Percentiles rank a stretch among this genome's conserved stretches.
Evolutionary conservation across 2,888 invertebrate species (phyloP).

Genomic region (Ichneumon xanthorius): DNA sequence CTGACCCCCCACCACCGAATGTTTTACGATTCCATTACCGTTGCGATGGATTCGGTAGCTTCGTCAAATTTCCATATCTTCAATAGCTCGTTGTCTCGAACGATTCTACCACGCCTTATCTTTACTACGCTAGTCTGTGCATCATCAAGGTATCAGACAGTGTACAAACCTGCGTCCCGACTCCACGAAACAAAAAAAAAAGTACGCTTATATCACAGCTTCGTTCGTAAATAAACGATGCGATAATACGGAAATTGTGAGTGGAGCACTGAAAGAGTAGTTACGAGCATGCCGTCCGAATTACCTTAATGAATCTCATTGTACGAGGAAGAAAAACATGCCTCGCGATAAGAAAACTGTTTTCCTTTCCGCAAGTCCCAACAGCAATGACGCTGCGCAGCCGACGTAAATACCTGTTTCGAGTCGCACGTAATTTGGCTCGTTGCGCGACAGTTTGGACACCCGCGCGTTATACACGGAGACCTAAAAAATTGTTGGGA

Average conservation of each 20-base stretch:
- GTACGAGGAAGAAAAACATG: not conserved
- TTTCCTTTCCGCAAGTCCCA: not conserved
- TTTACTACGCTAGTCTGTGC: too few species aligned
- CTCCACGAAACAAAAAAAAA: too few species aligned
- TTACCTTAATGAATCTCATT: not conserved
- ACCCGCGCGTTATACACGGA: slow-evolving; percentile 20
- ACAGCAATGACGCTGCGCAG: not conserved
- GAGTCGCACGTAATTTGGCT: slow-evolving; percentile 26
- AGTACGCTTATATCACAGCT: not conserved
- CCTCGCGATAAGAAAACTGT: not conserved
- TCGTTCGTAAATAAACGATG: not conserved
- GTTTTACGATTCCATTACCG: not conserved
- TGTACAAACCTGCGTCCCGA: too few species aligned
- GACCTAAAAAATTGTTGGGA: not conserved
- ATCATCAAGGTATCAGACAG: too few species aligned
- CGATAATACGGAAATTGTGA: not conserved
- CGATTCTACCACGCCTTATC: too few species aligned
- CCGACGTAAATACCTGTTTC: slow-evolving; percentile 40
- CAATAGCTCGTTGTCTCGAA: too few species aligned
- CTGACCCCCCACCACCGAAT: too few species aligned
- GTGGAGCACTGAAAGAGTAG: not conserved
- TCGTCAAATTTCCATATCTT: not conserved
- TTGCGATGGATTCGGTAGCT: not conserved
- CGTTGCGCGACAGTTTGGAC: slow-evolving; percentile 16
- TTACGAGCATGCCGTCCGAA: not conserved